Base-by-base conservation (phyloP, 2,797 vertebrate species). In the Orientallactaga sibirica region DNA sequence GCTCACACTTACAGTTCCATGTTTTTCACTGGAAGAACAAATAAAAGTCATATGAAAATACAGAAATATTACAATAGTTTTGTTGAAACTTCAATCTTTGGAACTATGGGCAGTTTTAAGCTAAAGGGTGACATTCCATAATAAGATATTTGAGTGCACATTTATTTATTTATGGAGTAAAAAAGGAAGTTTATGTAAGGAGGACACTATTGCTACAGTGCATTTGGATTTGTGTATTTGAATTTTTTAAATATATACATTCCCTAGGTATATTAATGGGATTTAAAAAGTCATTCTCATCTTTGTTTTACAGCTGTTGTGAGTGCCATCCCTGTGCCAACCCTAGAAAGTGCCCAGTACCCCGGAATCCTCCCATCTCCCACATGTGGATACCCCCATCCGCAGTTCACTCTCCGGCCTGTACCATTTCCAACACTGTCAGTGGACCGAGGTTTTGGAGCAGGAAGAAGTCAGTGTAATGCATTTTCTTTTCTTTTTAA, bases 311-410 rank as follows among this genome's bases (percentile, higher is more conserved):
- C 75, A 99, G 99, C 99, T 86, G 99, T 99, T 62, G 99, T 99
- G 95, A 99, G 99, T 48, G 99, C 99, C 88, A 99, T 99, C 80
- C 99, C 99, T 0, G 99, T 99, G 82, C 99, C 99, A 16, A 98
- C 99, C 0, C 97, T 99, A 90, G 99, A 99, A 97, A 99, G 99
- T 48, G 98, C 98, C 74, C 99, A 99, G 98, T 99, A 99, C 88
- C 99, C 99, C 0, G 99, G 99, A 29, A 99, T 99, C 95, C 98
- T 99, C 76, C 99, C 99, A 0, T 99, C 99, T 0, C 99, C 99
- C 0, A 99, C 99, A 7, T 99, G 99, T 6, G 99, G 99, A 55
- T 99, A 99, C 97, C 98, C 98, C 0, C 99, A 99, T 95, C 98
- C 98, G 0, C 99, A 99, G 97, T 99, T 99, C 98, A 99, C 98